A percentile compares a stretch with the other conserved stretches of the same genome.
phyloP scores from a whole-genome alignment of 2,113 vertebrate genomes.

The Salvelinus fontinalis region DNA sequence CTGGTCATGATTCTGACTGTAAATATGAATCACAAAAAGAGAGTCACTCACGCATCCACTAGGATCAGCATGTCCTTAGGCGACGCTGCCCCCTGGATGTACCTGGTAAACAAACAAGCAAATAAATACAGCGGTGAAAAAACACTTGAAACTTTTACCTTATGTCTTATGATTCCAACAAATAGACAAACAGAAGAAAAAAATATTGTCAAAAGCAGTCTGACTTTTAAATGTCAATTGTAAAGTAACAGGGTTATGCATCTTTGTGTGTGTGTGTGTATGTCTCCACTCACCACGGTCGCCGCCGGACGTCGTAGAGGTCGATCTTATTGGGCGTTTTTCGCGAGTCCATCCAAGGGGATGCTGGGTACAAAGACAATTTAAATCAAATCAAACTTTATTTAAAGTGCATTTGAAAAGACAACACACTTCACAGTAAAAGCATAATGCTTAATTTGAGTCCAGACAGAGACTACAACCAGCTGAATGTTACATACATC shows the following conservation, averaged over 20 bases:
- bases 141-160: background rate
- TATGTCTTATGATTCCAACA: background rate
- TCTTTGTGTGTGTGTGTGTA: background rate
- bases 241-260: background rate
- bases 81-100: conserved; percentile 96
- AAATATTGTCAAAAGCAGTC: background rate
- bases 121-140: conserved; percentile 12
- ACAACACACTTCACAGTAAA: too few species aligned
- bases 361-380: conserved; percentile 74
- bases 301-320: conserved; percentile 93
- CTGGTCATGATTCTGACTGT: conserved; percentile 35
- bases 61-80: conserved; percentile 98
- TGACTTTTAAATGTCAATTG: background rate
- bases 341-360: conserved; percentile 89
- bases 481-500: too few species aligned
- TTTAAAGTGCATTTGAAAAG: too few species aligned
- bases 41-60: conserved; percentile 90
- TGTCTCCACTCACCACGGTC: conserved; percentile 85
- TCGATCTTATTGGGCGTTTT: conserved; percentile 88
- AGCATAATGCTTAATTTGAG: too few species aligned
- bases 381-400: too few species aligned
- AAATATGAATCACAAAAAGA: conserved; percentile 40
- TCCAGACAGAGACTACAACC: too few species aligned
- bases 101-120: conserved; percentile 77
- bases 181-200: background rate